Evolutionary conservation across 1,140 invertebrate species (phyloP).

Genomic region (Magallana angulata): DNA sequence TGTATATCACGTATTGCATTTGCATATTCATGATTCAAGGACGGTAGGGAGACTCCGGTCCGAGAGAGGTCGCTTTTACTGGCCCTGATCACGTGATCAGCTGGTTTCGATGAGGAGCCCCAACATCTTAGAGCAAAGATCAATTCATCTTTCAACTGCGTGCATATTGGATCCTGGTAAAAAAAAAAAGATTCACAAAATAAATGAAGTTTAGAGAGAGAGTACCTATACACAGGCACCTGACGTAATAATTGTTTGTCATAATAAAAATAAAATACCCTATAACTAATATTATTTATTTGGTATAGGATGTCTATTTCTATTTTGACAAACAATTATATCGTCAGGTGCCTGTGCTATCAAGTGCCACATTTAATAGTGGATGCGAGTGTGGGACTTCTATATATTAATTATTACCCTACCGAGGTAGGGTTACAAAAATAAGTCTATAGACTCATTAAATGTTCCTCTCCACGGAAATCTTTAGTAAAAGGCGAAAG

Average conservation of each 20-base stretch:
- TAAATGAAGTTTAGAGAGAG: no score
- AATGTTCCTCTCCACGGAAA: conserved; percentile 66
- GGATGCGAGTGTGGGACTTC: no score
- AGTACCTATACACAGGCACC: no score
- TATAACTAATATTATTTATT: no score
- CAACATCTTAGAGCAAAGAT: conserved; percentile 94
- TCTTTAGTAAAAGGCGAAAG: conserved; percentile 69
- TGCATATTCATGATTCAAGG: conserved; percentile 44
- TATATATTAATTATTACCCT: not conserved
- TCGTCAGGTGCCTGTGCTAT: no score
- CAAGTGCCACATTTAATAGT: no score
- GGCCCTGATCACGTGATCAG: conserved; percentile 59
- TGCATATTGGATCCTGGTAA: conserved; percentile 91
- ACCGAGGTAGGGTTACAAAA: not conserved
- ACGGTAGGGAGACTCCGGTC: conserved; percentile 74
- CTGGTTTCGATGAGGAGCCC: conserved; percentile 82
- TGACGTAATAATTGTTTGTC: no score
- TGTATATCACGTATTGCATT: conserved; percentile 8
- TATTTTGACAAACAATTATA: no score
- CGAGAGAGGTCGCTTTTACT: conserved; percentile 64
- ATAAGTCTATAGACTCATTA: conserved; percentile 24
- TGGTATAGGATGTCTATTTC: no score
- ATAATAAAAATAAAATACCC: no score
- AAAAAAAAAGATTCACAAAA: conserved; percentile 50
- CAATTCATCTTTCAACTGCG: conserved; percentile 96